phyloP scores from a whole-genome alignment of 2,888 invertebrate species.

The Diadegma fenestrale region DNA sequence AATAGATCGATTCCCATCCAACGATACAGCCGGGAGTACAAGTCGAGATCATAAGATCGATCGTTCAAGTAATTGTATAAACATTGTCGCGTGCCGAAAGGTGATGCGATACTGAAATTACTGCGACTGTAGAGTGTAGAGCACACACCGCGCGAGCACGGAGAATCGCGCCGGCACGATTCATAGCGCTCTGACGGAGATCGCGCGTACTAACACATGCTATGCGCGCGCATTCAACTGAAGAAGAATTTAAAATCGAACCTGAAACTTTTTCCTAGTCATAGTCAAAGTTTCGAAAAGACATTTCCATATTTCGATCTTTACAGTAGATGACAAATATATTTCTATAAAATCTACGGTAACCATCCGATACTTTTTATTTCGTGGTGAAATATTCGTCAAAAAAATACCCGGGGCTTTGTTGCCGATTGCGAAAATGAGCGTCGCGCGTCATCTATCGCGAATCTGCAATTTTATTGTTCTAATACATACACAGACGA shows the following conservation, averaged over 20 bases:
- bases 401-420: not conserved
- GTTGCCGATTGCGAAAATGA: not conserved
- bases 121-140: slow-evolving; percentile 11
- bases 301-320: no score
- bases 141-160: slow-evolving; percentile 49
- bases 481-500: not conserved
- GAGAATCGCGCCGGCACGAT: slow-evolving; percentile 28
- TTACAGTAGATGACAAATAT: not conserved
- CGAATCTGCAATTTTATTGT: slow-evolving; percentile 4
- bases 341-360: not conserved
- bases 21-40: not conserved
- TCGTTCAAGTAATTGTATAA: slow-evolving; percentile 9
- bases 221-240: slow-evolving; percentile 27
- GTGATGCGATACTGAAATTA: slow-evolving; percentile 56
- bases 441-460: slow-evolving; percentile 29
- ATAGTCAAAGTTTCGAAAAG: not conserved
- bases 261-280: not conserved
- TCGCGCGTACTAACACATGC: slow-evolving; percentile 16
- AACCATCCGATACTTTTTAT: not conserved
- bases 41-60: slow-evolving; percentile 19
- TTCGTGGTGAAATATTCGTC: not conserved
- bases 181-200: not conserved
- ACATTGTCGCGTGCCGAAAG: slow-evolving; percentile 66
- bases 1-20: slow-evolving; percentile 1
- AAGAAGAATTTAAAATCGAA: slow-evolving; percentile 2